phyloP scores from a whole-genome alignment of 2,797 vertebrate genomes.

The Coluber constrictor region DNA sequence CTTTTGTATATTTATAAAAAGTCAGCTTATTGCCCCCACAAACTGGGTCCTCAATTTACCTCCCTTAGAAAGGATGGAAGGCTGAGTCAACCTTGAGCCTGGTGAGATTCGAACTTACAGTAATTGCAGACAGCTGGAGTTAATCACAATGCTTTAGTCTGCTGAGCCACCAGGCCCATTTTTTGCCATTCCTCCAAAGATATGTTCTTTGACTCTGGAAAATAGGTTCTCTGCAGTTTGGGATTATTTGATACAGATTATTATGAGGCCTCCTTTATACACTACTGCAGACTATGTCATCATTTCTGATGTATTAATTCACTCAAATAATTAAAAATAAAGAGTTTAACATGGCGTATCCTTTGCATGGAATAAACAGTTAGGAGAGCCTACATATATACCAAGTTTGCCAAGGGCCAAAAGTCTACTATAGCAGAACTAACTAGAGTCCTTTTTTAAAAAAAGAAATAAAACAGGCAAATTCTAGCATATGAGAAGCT shows the following conservation, averaged over 20 bases:
- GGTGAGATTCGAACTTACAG: no score
- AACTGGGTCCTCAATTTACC: no score
- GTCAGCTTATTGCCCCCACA: no score
- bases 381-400: slow-evolving; percentile 30
- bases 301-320: slow-evolving; percentile 21
- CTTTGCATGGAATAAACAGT: slow-evolving; percentile 54
- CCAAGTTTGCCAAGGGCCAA: slow-evolving; percentile 53
- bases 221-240: not conserved
- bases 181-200: not conserved
- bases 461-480: slow-evolving; percentile 49
- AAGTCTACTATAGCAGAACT: slow-evolving; percentile 50
- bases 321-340: slow-evolving; percentile 4
- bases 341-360: slow-evolving; percentile 42
- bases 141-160: no score
- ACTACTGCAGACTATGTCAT: slow-evolving; percentile 4
- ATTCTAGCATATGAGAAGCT: slow-evolving; percentile 18
- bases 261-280: slow-evolving; percentile 15
- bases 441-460: slow-evolving; percentile 40
- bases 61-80: no score
- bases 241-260: not conserved
- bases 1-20: no score
- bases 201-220: not conserved
- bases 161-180: no score
- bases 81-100: no score
- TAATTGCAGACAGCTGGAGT: no score